Evolutionary conservation across 2,797 vertebrate genomes (phyloP), one percentile per base, ranked within the genome.

Genomic region (Cottoperca gobio): DNA sequence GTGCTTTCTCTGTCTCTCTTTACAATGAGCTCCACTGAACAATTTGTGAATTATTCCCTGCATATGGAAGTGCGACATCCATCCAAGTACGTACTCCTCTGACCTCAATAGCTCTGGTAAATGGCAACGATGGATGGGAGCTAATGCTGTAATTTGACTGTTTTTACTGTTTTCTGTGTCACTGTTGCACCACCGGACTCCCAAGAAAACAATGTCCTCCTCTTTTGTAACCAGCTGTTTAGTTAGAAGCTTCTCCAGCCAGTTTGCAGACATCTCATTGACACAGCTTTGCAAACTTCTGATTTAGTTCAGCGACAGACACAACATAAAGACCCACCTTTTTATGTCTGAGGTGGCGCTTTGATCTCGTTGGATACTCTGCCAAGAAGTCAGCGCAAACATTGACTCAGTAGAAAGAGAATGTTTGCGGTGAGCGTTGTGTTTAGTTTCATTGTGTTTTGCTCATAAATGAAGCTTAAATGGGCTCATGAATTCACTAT

Each of bases 101-200:
- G 55, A 53, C 42, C 54, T 61, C 37, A 52, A 3, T 13, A 14
- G 28, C 28, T 24, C 28, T 1, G 17, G 17, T 26, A 64, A 74
- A 74, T 52, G 8, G 23, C 55, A 45, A 14, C 1, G 7, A 43
- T 48, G 26, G 42, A 67, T 46, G 19, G 5, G 31, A 49, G 21
- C 33, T 52, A 17, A n/a, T n/a, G 50, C 16, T 76, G 59, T 71
- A 31, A 55, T 78, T 69, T 77, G 46, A 28, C 14, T n/a, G n/a
- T n/a, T n/a, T n/a, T n/a, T n/a, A n/a, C n/a, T n/a, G n/a, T n/a
- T n/a, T n/a, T n/a, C n/a, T n/a, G n/a, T n/a, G n/a, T n/a, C n/a
- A n/a, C n/a, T n/a, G n/a, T n/a, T n/a, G 35, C 52, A 45, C 33
- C 31, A 60, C 71, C 3, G 28, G 13, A 54, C 40, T 77, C 71